Base-by-base conservation (phyloP, 2,888 invertebrate genomes). In the Scrobipalpa costella region DNA sequence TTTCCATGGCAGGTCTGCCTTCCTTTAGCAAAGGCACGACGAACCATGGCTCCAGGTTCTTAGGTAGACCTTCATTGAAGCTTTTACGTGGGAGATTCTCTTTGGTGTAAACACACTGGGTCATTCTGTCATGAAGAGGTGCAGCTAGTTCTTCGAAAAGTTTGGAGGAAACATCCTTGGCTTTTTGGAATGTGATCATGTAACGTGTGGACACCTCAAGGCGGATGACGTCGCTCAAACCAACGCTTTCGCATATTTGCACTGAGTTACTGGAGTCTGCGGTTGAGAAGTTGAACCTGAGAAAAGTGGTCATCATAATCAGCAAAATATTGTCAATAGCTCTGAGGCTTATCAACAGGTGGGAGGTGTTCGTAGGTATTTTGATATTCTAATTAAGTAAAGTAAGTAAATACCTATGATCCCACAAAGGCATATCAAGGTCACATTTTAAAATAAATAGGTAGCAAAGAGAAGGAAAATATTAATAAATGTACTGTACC, bases 261-360 rank as follows among this genome's bases (percentile, higher is more conserved):
- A 99, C 96, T 34, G 98, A 97, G 88, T 99, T 99, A 71, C 98
- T 98, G 0, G 98, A 98, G 82, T 97, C 97, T 0, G 99, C 95
- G 47, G 99, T 99, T 15, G 98, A 98, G 83, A 98, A 98, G 86
- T 98, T 98, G 73, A 98, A 95, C 72, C 98, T 95, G 80, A 6
- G 19, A 40, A 70, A 88, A 85, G 3, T 44, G 15, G 44, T 44
- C 44, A 44, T 44, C 44, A 44, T 7, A 15, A 15, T 44, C 44
- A 44, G n/a, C 5, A 3, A 50, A 50, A 50, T 50, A 27, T 27
- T 3, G 27, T 3, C 27, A 27, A 27, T 27, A 27, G 27, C 2
- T 3, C 5, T 27, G 27, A 27, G 27, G 5, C 27, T 27, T 27
- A 27, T 27, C 27, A 27, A 27, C 27, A 27, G 27, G 27, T 27